A percentile compares a stretch with the other conserved stretches of the same genome.
These are phyloP conservation scores for Drosophila hydei DNA, from an alignment of 1,140 invertebrate genomes.

Conservation along the genomic window DNA sequence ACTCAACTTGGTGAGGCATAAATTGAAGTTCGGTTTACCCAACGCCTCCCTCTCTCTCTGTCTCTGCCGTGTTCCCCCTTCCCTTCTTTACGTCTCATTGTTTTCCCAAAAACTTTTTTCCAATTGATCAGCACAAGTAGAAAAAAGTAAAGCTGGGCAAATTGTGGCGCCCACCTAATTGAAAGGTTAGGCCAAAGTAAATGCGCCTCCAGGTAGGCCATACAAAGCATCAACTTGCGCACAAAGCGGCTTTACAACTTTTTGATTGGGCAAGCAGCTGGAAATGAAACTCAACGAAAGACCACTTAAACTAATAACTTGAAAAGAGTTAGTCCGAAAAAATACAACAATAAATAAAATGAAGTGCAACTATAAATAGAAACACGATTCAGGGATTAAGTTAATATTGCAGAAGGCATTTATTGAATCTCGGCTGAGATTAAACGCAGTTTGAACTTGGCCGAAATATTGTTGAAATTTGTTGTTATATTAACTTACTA, in stretches of 20 bases:
- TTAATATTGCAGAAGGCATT: slow-evolving; percentile 6
- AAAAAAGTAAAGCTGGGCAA: neutral
- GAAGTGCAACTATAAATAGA: neutral
- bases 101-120: slow-evolving; percentile 54
- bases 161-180: slow-evolving; percentile 52
- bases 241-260: slow-evolving; percentile 64
- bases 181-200: slow-evolving; percentile 60
- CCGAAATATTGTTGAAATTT: too few species aligned
- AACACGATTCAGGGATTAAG: slow-evolving; percentile 11
- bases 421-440: too few species aligned
- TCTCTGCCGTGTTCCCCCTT: neutral
- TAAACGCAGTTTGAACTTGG: too few species aligned
- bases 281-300: slow-evolving; percentile 40
- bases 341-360: neutral
- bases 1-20: slow-evolving; percentile 37
- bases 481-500: too few species aligned
- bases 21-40: slow-evolving; percentile 44
- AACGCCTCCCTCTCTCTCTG: slow-evolving; percentile 10
- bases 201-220: slow-evolving; percentile 33
- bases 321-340: slow-evolving; percentile 11
- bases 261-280: slow-evolving; percentile 58
- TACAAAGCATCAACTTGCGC: slow-evolving; percentile 19
- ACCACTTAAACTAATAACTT: slow-evolving; percentile 67
- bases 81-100: neutral
- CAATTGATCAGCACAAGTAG: slow-evolving; percentile 66